These are phyloP conservation scores for Idaea dimidiata DNA, from an alignment of 2,888 invertebrate genomes.

Conservation along the genomic window DNA sequence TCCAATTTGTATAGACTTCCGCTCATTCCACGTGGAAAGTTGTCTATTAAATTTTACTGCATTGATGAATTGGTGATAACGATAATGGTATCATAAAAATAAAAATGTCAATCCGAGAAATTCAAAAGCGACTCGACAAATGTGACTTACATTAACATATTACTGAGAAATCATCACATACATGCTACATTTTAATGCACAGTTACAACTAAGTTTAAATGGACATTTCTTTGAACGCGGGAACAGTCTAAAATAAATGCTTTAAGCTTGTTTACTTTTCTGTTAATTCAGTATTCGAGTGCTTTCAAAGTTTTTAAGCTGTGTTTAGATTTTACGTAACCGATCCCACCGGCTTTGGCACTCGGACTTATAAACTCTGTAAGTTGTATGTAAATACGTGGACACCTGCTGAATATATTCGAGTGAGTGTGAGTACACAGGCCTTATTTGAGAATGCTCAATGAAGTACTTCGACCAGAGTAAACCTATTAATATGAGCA, in stretches of 20 bases:
- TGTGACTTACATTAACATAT: conserved; percentile 20
- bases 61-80: conserved; percentile 2
- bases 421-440: conserved; percentile 54
- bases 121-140: conserved; percentile 17
- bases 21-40: background rate
- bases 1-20: background rate
- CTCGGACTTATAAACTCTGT: conserved; percentile 37
- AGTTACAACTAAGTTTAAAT: conserved; percentile 19
- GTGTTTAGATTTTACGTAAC: conserved; percentile 33
- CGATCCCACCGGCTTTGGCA: conserved; percentile 54
- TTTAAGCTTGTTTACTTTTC: conserved; percentile 11
- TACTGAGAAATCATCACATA: conserved; percentile 22
- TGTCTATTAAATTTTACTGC: background rate
- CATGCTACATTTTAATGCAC: conserved; percentile 26
- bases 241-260: conserved; percentile 16
- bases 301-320: conserved; percentile 19
- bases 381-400: conserved; percentile 78
- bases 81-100: conserved; percentile 2
- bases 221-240: conserved; percentile 16
- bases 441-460: conserved; percentile 66
- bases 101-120: conserved; percentile 21
- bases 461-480: conserved; percentile 68
- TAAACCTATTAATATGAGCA: conserved; percentile 72
- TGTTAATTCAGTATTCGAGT: conserved; percentile 18
- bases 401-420: conserved; percentile 80